Evolutionary conservation across 2,113 vertebrate genomes (phyloP).

Genomic region (Sinocyclocheilus rhinocerous): DNA sequence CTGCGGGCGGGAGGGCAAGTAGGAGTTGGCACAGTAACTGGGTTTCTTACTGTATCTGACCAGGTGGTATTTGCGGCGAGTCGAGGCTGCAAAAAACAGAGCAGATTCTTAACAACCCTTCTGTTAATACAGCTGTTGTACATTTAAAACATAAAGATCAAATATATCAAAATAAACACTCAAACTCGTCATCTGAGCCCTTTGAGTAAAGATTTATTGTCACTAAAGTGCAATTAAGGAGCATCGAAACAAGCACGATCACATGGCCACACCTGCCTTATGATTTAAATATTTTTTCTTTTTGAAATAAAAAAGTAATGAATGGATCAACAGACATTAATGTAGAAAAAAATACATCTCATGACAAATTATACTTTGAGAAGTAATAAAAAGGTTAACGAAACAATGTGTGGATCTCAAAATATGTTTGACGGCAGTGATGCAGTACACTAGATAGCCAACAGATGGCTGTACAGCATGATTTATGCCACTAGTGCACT

Average conservation of each 20-base stretch:
- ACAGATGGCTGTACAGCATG: slow-evolving; percentile 26
- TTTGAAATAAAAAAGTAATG: not conserved
- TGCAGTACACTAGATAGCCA: slow-evolving; percentile 20
- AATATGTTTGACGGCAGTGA: not conserved
- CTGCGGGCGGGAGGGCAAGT: slow-evolving; percentile 70
- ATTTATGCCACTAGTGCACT: not conserved
- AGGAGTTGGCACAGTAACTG: slow-evolving; percentile 75
- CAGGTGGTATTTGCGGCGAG: slow-evolving; percentile 46
- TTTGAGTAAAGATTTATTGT: slow-evolving; percentile 71
- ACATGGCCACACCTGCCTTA: slow-evolving; percentile 51
- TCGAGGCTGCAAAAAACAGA: slow-evolving; percentile 51
- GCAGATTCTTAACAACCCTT: not conserved
- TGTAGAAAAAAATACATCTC: slow-evolving; percentile 1
- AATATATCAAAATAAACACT: slow-evolving; percentile 53
- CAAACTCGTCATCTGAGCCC: slow-evolving; percentile 68
- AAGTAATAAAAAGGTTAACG: not conserved
- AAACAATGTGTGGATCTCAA: not conserved
- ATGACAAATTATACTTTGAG: not conserved
- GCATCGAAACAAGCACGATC: slow-evolving; percentile 61
- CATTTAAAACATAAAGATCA: not conserved
- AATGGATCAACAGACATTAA: slow-evolving; percentile 25
- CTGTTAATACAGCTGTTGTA: not conserved
- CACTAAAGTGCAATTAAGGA: slow-evolving; percentile 65
- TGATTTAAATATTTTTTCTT: slow-evolving; percentile 12
- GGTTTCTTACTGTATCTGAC: slow-evolving; percentile 78